Evolutionary conservation across 2,888 invertebrate species (phyloP).

Genomic region (Melanostoma scalare): DNA sequence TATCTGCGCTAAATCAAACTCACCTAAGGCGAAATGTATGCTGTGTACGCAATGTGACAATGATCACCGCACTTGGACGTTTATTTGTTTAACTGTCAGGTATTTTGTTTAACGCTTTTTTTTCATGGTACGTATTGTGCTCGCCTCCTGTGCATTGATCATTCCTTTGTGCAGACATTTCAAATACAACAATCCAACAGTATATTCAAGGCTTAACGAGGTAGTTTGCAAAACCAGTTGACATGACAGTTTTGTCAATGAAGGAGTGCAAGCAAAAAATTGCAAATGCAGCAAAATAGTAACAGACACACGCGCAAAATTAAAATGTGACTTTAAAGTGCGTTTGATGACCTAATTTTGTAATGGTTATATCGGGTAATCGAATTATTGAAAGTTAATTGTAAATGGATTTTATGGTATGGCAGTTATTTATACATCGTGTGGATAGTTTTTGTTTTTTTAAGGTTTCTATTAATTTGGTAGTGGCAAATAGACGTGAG

Average conservation of each 20-base stretch:
- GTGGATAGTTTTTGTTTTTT: background rate
- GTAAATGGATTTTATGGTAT: constrained; percentile 52
- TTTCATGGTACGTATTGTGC: constrained; percentile 4
- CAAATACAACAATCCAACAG: constrained; percentile 22
- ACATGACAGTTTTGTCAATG: constrained; percentile 63
- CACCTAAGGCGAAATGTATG: constrained; percentile 26
- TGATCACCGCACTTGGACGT: constrained; percentile 41
- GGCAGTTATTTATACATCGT: constrained; percentile 29
- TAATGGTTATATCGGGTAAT: constrained; percentile 51
- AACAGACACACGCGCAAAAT: constrained; percentile 1
- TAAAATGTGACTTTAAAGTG: constrained; percentile 48
- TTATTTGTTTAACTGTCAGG: constrained; percentile 53
- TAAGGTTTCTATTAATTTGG: constrained; percentile 30
- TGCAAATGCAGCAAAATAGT: background rate
- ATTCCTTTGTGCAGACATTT: constrained; percentile 43
- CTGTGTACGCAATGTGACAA: constrained; percentile 35
- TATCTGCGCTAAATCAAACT: background rate
- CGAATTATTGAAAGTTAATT: constrained; percentile 65
- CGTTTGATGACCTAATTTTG: constrained; percentile 62
- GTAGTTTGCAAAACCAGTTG: constrained; percentile 37
- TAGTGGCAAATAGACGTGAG: background rate
- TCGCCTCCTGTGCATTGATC: constrained; percentile 28
- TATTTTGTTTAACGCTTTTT: constrained; percentile 32
- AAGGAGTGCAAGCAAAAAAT: constrained; percentile 24
- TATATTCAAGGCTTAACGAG: constrained; percentile 55